phyloP scores from a whole-genome alignment of 2,113 vertebrate species.

The Acanthisitta chloris region DNA sequence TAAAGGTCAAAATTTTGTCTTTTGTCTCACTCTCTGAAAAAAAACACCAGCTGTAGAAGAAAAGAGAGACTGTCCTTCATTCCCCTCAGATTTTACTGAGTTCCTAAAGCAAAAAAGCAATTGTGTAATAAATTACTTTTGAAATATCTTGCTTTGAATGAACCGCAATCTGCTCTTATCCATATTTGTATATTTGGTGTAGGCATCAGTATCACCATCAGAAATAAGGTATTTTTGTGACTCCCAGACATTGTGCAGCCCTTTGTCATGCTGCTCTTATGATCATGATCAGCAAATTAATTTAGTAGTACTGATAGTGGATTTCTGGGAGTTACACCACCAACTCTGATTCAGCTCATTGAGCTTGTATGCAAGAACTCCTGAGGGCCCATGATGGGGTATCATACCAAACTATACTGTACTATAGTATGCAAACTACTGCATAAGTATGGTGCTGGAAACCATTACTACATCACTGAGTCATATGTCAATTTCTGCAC shows the following conservation, averaged over 20 bases:
- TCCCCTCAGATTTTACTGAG: neutral
- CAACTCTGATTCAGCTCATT: neutral
- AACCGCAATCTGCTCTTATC: neutral
- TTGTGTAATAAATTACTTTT: neutral
- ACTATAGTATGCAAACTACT: neutral
- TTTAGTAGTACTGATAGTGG: neutral
- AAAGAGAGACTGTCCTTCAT: neutral
- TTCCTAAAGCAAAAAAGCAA: neutral
- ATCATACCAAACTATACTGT: neutral
- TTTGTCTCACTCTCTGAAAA: neutral
- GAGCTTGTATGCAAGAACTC: neutral
- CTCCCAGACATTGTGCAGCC: neutral
- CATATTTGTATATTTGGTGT: neutral
- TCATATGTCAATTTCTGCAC: neutral
- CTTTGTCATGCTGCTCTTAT: neutral
- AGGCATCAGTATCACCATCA: neutral
- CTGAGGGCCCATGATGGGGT: accelerated
- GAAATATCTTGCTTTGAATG: neutral
- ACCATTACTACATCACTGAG: accelerated
- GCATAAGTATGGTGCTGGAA: neutral
- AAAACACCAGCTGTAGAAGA: neutral
- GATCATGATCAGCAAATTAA: neutral
- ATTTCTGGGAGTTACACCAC: neutral
- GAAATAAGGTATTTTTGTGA: neutral
- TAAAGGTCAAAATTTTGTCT: neutral